Conservation (phyloP, 1,140 invertebrate genomes). For the Parapsyche elsis region DNA sequence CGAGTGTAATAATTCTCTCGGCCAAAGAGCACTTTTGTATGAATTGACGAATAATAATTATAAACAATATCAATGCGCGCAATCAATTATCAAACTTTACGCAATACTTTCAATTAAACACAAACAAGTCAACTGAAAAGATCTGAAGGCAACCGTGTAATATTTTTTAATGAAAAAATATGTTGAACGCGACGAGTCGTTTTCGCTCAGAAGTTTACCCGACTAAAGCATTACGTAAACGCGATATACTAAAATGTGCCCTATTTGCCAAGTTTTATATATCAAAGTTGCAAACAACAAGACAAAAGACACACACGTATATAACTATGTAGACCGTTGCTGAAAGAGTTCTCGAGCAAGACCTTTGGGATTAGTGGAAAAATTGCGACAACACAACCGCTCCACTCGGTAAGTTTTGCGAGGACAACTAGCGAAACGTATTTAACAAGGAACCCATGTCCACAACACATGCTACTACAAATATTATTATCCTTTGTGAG, state of each 20-base stretch:
- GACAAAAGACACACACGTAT: slow-evolving; percentile 17
- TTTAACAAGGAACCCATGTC: slow-evolving; percentile 6
- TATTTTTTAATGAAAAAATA: background rate
- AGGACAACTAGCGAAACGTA: slow-evolving; percentile 14
- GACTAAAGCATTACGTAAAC: background rate
- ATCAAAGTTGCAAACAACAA: slow-evolving; percentile 42
- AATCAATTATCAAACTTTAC: background rate
- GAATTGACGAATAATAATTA: no score
- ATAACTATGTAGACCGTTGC: background rate
- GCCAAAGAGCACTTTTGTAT: background rate
- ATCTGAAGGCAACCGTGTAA: no score
- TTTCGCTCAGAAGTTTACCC: no score
- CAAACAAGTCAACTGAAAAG: no score
- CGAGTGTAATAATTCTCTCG: background rate
- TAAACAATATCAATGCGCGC: background rate
- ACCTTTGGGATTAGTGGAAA: slow-evolving; percentile 45
- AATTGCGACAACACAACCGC: slow-evolving; percentile 41
- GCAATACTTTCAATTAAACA: background rate
- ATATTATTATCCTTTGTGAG: background rate
- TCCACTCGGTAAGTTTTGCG: slow-evolving; percentile 1
- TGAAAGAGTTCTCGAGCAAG: slow-evolving; percentile 23
- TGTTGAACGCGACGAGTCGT: no score
- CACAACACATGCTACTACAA: slow-evolving; percentile 21
- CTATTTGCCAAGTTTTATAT: slow-evolving; percentile 34
- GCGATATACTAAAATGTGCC: slow-evolving; percentile 29